Conservation (phyloP, 2,888 invertebrate species). For the Nomada flava region DNA sequence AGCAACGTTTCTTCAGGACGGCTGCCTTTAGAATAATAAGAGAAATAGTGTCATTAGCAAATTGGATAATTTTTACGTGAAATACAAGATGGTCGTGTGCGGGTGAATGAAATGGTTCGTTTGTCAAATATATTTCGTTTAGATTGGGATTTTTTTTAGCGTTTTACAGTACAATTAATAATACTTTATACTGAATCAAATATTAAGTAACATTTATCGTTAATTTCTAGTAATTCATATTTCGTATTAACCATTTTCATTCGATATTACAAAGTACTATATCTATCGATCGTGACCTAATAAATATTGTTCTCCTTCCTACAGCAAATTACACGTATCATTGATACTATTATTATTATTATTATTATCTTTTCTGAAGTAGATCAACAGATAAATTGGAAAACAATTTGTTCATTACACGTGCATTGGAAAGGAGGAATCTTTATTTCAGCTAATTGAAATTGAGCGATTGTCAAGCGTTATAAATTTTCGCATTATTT, state of each 20-base stretch:
- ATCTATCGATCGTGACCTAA: slow-evolving; percentile 11
- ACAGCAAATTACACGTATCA: background rate
- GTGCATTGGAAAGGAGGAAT: background rate
- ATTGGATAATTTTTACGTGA: slow-evolving; percentile 45
- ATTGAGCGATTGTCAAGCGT: slow-evolving; percentile 25
- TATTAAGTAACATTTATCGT: background rate
- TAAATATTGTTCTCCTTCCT: slow-evolving; percentile 3
- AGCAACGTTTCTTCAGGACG: slow-evolving; percentile 57
- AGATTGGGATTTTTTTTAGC: background rate
- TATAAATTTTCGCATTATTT: background rate
- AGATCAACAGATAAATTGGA: background rate
- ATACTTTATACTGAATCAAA: slow-evolving; percentile 7
- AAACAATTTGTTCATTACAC: background rate
- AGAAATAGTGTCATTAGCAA: slow-evolving; percentile 42
- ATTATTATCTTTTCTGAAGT: background rate
- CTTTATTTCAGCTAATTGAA: slow-evolving; percentile 2
- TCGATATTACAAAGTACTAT: slow-evolving; percentile 38
- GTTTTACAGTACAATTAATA: slow-evolving; percentile 9
- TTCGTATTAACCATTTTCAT: background rate
- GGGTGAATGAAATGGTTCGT: slow-evolving; percentile 53
- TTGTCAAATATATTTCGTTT: slow-evolving; percentile 16
- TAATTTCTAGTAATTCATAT: slow-evolving; percentile 20
- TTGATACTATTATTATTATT: background rate
- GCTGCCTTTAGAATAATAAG: slow-evolving; percentile 63
- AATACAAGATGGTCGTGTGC: slow-evolving; percentile 61